Evolutionary conservation across 2,113 vertebrate species (phyloP).

Genomic region (Cynocephalus volans): DNA sequence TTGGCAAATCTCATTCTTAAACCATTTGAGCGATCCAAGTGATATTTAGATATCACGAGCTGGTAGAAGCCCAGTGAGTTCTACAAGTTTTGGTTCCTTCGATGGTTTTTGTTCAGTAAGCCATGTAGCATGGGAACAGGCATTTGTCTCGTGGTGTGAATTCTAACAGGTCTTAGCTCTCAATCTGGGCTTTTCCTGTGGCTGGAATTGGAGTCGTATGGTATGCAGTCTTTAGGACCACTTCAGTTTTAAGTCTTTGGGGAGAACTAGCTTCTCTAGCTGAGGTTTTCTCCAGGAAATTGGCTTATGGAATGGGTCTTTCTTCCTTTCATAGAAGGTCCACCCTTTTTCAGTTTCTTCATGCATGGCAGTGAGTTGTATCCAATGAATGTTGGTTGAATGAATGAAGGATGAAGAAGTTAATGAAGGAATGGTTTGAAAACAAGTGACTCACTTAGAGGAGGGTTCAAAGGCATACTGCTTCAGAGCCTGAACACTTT

Average conservation of each 20-base stretch:
- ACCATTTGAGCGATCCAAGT: background rate
- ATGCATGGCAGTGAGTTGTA: background rate
- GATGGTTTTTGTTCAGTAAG: background rate
- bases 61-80: background rate
- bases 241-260: background rate
- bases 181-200: background rate
- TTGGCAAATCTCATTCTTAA: conserved; percentile 32
- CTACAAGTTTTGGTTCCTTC: background rate
- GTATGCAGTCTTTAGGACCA: background rate
- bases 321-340: background rate
- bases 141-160: background rate
- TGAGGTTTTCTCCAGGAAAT: background rate
- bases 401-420: background rate
- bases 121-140: background rate
- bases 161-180: background rate
- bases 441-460: background rate
- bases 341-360: background rate
- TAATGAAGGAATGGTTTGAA: background rate
- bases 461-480: background rate
- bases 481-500: background rate
- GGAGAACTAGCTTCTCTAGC: background rate
- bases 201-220: background rate
- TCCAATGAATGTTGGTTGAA: background rate
- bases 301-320: background rate
- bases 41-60: background rate